Evolutionary conservation across 2,797 vertebrate species (phyloP).

Genomic region (Buphagus erythrorhynchus): DNA sequence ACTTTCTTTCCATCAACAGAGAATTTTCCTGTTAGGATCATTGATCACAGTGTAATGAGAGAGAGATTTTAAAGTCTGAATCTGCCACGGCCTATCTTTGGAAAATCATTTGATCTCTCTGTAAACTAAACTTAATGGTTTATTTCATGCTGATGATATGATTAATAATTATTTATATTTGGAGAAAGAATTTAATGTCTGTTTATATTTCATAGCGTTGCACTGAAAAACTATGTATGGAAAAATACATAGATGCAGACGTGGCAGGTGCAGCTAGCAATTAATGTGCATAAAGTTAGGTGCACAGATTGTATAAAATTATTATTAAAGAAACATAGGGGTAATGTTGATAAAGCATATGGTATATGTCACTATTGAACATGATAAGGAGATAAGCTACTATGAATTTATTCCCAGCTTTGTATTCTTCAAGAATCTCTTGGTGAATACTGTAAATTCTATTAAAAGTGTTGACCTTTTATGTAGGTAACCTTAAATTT

Average conservation of each 20-base stretch:
- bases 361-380: not conserved
- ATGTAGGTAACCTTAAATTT: not conserved
- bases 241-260: not conserved
- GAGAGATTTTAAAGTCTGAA: not conserved
- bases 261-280: not conserved
- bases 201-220: not conserved
- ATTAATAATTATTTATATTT: not conserved
- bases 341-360: not conserved
- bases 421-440: not conserved
- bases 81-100: not conserved
- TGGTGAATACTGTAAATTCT: constrained; percentile 12
- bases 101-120: not conserved
- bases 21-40: not conserved
- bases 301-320: not conserved
- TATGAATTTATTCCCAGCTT: not conserved
- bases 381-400: not conserved
- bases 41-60: not conserved
- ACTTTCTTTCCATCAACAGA: not conserved
- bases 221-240: not conserved
- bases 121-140: not conserved
- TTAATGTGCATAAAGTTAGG: not conserved
- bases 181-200: not conserved
- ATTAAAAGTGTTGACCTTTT: constrained; percentile 1
- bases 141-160: not conserved
- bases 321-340: not conserved